Base-by-base conservation (phyloP, 2,797 vertebrate species). In the Limosa lapponica region DNA sequence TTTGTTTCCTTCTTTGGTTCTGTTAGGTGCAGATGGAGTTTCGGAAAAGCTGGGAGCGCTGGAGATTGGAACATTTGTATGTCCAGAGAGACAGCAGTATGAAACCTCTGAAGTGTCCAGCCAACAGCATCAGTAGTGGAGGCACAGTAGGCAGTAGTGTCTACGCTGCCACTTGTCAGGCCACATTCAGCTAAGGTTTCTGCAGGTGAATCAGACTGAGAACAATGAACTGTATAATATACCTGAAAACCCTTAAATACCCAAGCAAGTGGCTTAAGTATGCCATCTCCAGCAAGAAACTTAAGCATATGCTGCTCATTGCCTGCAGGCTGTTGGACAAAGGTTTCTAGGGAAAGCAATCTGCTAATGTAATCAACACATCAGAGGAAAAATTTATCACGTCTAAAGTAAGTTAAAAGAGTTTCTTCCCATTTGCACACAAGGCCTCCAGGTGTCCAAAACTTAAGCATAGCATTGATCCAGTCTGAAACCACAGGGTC, bases 21-120 rank as follows among this genome's bases (percentile, higher is more conserved):
- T 24, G 70, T 65, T 97, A 98, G 98, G 98, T 98, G 96, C 98
- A 98, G 93, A 96, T 97, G 96, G 98, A 98, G 87, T 98, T 98
- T 96, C 98, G 97, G 90, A 98, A 97, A 96, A 97, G 98, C 95
- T 98, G 98, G 98, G 98, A 98, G 55, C 98, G 98, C 87, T 98
- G 98, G 98, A 96, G 95, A 41, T 79, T 98, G 28, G 97, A 98
- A 82, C 98, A 97, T 62, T 74, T 98, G 20, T 97, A 97, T n/a
- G 93, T 96, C 48, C 98, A 98, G 79, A 98, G 97, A 91, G 98
- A 98, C 82, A 98, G 96, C 97, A 98, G 95, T 93, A 98, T 98
- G 98, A 98, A 98, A 86, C 97, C 98, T 89, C 97, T 98, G 69
- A 98, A 98, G 90, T 98, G 98, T 81, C 98, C 98, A 0, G 95